Evolutionary conservation across 2,113 vertebrate species (phyloP).

Genomic region (Serilophus lunatus): DNA sequence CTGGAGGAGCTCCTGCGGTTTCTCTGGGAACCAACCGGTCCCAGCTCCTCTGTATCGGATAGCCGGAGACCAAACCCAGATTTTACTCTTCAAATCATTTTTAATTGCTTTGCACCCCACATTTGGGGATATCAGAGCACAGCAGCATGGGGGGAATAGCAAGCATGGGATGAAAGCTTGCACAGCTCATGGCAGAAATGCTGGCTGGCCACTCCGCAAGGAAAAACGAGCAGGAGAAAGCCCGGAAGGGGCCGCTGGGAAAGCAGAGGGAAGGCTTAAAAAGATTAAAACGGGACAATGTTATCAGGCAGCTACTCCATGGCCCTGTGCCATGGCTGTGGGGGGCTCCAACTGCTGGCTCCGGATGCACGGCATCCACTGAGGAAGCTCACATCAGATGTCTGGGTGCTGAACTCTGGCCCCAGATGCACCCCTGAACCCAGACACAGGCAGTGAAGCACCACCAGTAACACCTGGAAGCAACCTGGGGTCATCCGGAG

Average conservation of each 20-base stretch:
- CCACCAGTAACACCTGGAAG: background rate
- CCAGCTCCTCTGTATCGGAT: rapidly evolving
- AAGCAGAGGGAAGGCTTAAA: background rate
- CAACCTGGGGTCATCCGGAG: background rate
- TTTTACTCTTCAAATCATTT: background rate
- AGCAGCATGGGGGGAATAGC: rapidly evolving
- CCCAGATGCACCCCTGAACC: background rate
- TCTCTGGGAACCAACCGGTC: background rate
- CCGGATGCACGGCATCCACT: background rate
- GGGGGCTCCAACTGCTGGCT: background rate
- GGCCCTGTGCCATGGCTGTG: rapidly evolving
- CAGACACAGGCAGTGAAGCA: rapidly evolving
- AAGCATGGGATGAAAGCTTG: background rate
- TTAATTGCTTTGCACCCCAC: rapidly evolving
- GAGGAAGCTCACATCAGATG: rapidly evolving
- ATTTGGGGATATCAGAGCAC: background rate
- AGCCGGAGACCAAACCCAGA: background rate
- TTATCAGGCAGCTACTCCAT: background rate
- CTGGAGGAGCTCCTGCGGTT: background rate
- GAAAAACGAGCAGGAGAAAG: background rate
- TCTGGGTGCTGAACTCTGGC: background rate
- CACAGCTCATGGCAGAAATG: rapidly evolving
- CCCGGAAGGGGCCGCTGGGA: background rate
- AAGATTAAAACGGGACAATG: background rate
- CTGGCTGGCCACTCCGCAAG: background rate